Percentiles rank a stretch among this genome's conserved stretches.
Evolutionary conservation across 2,797 vertebrate genomes (phyloP).

Genomic region (Oreochromis grahami): DNA sequence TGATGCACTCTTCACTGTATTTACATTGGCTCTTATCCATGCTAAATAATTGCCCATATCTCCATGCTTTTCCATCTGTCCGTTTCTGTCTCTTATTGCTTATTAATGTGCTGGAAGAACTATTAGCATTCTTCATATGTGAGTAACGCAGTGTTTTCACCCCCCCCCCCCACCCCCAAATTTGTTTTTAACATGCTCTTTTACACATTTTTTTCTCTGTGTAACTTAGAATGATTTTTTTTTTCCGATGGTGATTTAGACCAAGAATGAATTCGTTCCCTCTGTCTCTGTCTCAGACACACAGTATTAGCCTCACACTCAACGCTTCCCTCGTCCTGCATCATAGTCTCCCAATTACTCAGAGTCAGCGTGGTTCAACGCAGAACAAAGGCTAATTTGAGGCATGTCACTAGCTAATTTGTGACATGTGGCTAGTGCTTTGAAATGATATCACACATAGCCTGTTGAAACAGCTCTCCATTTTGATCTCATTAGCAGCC

Average conservation of each 20-base stretch:
- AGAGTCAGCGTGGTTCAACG: conserved; percentile 55
- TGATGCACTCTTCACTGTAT: background rate
- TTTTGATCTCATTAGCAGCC: conserved; percentile 63
- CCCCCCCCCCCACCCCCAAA: rapidly evolving
- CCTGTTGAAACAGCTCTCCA: conserved; percentile 51
- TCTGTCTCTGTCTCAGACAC: background rate
- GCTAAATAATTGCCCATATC: background rate
- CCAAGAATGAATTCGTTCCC: background rate
- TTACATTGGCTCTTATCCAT: background rate
- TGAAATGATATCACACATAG: conserved; percentile 68
- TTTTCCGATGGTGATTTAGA: background rate
- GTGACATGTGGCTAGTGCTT: conserved; percentile 66
- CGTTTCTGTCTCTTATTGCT: background rate
- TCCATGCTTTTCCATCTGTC: background rate
- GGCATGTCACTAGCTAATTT: conserved; percentile 68
- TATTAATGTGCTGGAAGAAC: background rate
- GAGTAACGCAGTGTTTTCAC: background rate
- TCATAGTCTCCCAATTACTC: conserved; percentile 61
- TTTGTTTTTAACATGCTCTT: background rate
- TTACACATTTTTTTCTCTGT: background rate
- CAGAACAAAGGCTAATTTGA: conserved; percentile 72
- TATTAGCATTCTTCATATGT: background rate
- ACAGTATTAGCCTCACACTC: conserved; percentile 31
- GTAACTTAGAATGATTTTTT: background rate
- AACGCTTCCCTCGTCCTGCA: conserved; percentile 49